Conservation (phyloP, 1,140 invertebrate genomes). For the Micrasema longulum region DNA sequence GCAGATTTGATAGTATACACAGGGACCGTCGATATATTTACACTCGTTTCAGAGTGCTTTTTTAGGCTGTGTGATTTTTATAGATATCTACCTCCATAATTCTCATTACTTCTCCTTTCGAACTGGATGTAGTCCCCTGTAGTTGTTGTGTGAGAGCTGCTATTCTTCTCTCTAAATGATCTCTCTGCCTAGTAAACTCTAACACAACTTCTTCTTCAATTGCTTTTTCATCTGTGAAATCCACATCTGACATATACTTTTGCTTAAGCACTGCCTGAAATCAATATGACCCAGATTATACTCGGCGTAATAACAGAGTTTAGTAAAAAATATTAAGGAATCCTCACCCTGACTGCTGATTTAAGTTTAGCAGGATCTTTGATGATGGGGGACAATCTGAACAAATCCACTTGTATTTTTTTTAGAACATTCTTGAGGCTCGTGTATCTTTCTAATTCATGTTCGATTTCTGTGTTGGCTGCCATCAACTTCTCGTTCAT, state of each 20-base stretch:
- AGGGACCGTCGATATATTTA: too few species aligned
- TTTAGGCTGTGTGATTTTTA: too few species aligned
- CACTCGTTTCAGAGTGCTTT: too few species aligned
- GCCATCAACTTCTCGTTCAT: slow-evolving; percentile 80
- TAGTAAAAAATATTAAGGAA: not conserved
- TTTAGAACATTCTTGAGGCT: slow-evolving; percentile 77
- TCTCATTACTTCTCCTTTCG: slow-evolving; percentile 63
- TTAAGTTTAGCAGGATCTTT: slow-evolving; percentile 83
- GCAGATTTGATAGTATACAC: too few species aligned
- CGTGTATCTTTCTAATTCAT: slow-evolving; percentile 73
- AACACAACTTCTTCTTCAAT: slow-evolving; percentile 80
- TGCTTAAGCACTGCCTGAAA: slow-evolving; percentile 58
- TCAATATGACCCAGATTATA: not conserved
- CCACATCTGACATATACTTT: slow-evolving; percentile 78
- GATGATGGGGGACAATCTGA: slow-evolving; percentile 79
- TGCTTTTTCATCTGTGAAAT: slow-evolving; percentile 72
- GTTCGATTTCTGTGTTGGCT: slow-evolving; percentile 75
- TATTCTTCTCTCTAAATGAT: slow-evolving; percentile 82
- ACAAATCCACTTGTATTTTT: slow-evolving; percentile 83
- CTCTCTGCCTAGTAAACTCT: slow-evolving; percentile 83
- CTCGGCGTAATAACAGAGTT: too few species aligned
- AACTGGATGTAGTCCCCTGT: slow-evolving; percentile 59
- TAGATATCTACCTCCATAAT: slow-evolving; percentile 61
- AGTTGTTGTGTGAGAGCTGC: slow-evolving; percentile 66
- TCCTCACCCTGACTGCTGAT: slow-evolving; percentile 75